These are phyloP conservation scores for Prolemur simus DNA, from an alignment of 2,113 vertebrate species.

Conservation along the genomic window DNA sequence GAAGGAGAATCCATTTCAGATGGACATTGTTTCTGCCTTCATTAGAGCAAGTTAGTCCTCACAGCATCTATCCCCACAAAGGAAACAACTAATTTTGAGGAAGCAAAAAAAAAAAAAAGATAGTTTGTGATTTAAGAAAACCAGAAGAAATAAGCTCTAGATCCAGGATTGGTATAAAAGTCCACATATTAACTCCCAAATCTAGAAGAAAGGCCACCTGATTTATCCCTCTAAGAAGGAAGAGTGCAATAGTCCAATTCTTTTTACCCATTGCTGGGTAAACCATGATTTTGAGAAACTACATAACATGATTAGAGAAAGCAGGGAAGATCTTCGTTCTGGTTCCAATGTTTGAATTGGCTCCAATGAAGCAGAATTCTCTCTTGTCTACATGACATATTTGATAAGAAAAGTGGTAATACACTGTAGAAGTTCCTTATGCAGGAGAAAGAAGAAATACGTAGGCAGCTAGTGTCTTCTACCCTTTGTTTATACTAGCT, in stretches of 20 bases:
- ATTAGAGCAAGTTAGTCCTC: background rate
- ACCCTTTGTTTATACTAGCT: background rate
- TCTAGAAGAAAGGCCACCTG: background rate
- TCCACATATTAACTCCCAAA: background rate
- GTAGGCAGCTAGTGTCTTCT: background rate
- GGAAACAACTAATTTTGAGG: background rate
- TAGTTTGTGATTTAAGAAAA: background rate
- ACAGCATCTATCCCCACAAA: background rate
- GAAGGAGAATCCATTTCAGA: background rate
- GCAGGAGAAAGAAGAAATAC: background rate
- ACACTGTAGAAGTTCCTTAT: background rate
- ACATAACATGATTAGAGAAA: background rate
- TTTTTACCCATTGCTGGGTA: background rate
- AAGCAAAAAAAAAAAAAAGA: background rate
- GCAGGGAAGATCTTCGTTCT: background rate
- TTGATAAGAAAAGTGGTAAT: background rate
- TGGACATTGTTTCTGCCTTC: background rate
- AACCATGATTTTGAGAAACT: background rate
- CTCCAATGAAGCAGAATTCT: background rate
- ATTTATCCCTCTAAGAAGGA: background rate
- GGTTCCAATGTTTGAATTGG: background rate
- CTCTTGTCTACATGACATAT: background rate
- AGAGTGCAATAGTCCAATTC: background rate
- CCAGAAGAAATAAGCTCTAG: background rate
- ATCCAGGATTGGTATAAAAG: background rate